Evolutionary conservation across 2,797 vertebrate species (phyloP).

Genomic region (Hyperoplus lanceolatus): DNA sequence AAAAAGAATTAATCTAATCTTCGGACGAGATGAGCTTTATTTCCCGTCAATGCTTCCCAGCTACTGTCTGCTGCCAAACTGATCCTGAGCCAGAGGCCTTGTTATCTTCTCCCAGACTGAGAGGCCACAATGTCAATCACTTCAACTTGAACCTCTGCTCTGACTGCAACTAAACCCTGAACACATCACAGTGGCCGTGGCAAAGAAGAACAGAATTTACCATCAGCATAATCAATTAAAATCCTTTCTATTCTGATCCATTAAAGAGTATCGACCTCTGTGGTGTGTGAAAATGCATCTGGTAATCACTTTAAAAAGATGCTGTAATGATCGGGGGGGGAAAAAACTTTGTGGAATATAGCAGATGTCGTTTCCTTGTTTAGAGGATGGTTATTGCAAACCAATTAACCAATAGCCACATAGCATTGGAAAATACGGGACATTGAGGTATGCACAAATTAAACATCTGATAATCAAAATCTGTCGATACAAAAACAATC

Average conservation of each 20-base stretch:
- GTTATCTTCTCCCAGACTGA: constrained; percentile 51
- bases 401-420: constrained; percentile 45
- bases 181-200: constrained; percentile 21
- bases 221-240: constrained; percentile 72
- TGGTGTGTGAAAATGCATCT: constrained; percentile 55
- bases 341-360: constrained; percentile 48
- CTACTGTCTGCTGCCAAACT: constrained; percentile 44
- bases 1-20: constrained; percentile 52
- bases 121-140: constrained; percentile 51
- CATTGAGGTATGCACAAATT: constrained; percentile 13
- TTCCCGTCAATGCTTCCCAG: constrained; percentile 45
- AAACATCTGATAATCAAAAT: constrained; percentile 55
- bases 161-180: constrained; percentile 33
- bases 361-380: constrained; percentile 54
- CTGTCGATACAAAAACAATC: constrained; percentile 38
- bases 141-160: constrained; percentile 61
- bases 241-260: constrained; percentile 70
- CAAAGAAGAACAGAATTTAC: constrained; percentile 29
- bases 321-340: constrained; percentile 50
- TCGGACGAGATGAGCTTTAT: constrained; percentile 50
- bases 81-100: constrained; percentile 50
- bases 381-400: constrained; percentile 56
- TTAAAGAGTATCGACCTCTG: constrained; percentile 69
- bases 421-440: constrained; percentile 26
- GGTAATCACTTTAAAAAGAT: constrained; percentile 68